Percentiles rank a stretch among this genome's conserved stretches.
These are phyloP conservation scores for human (Homo sapiens) DNA, from an alignment of 2,113 vertebrate species.

Conservation along the genomic window GRCh38 chr13:96832501-96833000, in stretches of 20 bases:
- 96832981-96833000: constrained; percentile 96
- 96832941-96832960: constrained; percentile 92
- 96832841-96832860: constrained; percentile 98
- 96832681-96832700: constrained; percentile 95
- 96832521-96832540: constrained; percentile 98
- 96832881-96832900: constrained; percentile 98
- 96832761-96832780: constrained; percentile 96
- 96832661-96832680: constrained; percentile 94
- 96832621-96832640: constrained; percentile 95
- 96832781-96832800: constrained; percentile 92
- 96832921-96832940: constrained; percentile 95
- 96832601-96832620: constrained; percentile 94
- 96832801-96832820: constrained; percentile 96
- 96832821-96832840: constrained; percentile 99
- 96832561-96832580: constrained; percentile 98
- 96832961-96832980: constrained; percentile 91
- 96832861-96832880: constrained; percentile 98
- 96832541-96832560: constrained; percentile 98
- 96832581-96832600: constrained; percentile 98
- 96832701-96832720: constrained; percentile 98
- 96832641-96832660: constrained; percentile 99
- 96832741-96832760: constrained; percentile 98
- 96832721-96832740: constrained; percentile 97
- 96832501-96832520: constrained; percentile 99
- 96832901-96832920: constrained; percentile 97